These are phyloP conservation scores for Craterocephalus amniculus DNA, from an alignment of 2,797 vertebrate species.

Conservation along the genomic window DNA sequence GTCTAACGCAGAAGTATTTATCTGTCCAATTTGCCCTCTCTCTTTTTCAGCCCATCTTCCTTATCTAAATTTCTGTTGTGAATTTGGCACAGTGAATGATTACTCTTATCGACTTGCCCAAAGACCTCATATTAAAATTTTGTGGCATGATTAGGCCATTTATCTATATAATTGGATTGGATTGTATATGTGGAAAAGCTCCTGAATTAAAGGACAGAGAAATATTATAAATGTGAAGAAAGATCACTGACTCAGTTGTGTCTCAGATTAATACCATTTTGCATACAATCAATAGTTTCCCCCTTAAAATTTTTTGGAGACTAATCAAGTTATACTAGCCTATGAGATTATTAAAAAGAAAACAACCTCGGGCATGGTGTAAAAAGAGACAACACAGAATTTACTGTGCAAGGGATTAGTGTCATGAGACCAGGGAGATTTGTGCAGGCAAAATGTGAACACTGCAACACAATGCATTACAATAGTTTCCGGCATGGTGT, in stretches of 20 bases:
- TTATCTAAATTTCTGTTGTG: slow-evolving; percentile 87
- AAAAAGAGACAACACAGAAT: slow-evolving; percentile 76
- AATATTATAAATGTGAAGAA: slow-evolving; percentile 64
- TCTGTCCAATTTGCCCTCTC: slow-evolving; percentile 75
- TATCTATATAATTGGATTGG: slow-evolving; percentile 89
- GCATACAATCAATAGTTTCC: slow-evolving; percentile 83
- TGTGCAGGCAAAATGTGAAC: slow-evolving; percentile 73
- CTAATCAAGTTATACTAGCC: slow-evolving; percentile 80
- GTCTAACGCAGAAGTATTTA: slow-evolving; percentile 81
- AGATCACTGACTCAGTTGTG: slow-evolving; percentile 73
- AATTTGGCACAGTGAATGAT: slow-evolving; percentile 82
- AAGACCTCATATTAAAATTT: slow-evolving; percentile 85
- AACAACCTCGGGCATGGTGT: slow-evolving; percentile 72
- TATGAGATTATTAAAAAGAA: slow-evolving; percentile 79
- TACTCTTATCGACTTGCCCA: slow-evolving; percentile 82
- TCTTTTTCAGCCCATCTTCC: slow-evolving; percentile 64
- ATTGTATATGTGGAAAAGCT: slow-evolving; percentile 66
- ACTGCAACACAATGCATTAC: slow-evolving; percentile 73
- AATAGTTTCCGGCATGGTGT: slow-evolving; percentile 72
- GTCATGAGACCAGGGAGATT: slow-evolving; percentile 75
- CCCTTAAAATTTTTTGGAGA: slow-evolving; percentile 62
- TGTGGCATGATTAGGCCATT: slow-evolving; percentile 86
- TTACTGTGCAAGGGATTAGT: slow-evolving; percentile 76
- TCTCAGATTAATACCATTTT: slow-evolving; percentile 81
- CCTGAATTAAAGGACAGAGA: slow-evolving; percentile 74